phyloP scores from a whole-genome alignment of 2,797 vertebrate species.

The Falco rusticolus region DNA sequence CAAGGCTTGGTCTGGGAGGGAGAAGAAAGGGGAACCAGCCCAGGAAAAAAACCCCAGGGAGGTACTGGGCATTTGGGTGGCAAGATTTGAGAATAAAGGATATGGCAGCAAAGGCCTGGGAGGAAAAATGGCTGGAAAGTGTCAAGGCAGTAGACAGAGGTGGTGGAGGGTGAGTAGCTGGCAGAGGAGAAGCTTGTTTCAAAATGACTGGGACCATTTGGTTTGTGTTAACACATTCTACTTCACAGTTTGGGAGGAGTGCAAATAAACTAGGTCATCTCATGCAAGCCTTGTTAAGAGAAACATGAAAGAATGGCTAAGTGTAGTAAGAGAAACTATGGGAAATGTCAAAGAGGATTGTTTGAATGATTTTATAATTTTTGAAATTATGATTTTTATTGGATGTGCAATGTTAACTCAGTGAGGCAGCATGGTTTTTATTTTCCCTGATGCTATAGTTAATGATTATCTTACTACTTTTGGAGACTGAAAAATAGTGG shows the following conservation, averaged over 20 bases:
- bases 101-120: background rate
- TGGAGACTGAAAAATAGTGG: slow-evolving; percentile 34
- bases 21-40: background rate
- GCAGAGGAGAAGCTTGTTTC: slow-evolving; percentile 53
- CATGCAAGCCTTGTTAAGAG: slow-evolving; percentile 55
- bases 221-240: slow-evolving; percentile 65
- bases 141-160: slow-evolving; percentile 48
- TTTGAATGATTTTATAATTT: slow-evolving; percentile 36
- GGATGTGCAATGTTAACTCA: slow-evolving; percentile 13
- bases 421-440: slow-evolving; percentile 7
- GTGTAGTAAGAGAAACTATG: slow-evolving; percentile 13
- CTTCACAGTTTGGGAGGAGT: slow-evolving; percentile 63
- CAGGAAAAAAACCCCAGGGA: background rate
- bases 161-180: slow-evolving; percentile 46
- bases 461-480: slow-evolving; percentile 34
- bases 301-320: slow-evolving; percentile 47
- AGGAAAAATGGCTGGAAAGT: slow-evolving; percentile 22
- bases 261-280: slow-evolving; percentile 67
- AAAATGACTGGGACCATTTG: slow-evolving; percentile 62
- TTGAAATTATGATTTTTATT: slow-evolving; percentile 22
- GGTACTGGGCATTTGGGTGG: background rate
- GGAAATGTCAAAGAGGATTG: background rate
- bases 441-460: slow-evolving; percentile 13
- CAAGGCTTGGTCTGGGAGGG: background rate
- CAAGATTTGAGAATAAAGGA: background rate